Conservation (phyloP, 2,888 invertebrate genomes). For the Laspeyria flexula region DNA sequence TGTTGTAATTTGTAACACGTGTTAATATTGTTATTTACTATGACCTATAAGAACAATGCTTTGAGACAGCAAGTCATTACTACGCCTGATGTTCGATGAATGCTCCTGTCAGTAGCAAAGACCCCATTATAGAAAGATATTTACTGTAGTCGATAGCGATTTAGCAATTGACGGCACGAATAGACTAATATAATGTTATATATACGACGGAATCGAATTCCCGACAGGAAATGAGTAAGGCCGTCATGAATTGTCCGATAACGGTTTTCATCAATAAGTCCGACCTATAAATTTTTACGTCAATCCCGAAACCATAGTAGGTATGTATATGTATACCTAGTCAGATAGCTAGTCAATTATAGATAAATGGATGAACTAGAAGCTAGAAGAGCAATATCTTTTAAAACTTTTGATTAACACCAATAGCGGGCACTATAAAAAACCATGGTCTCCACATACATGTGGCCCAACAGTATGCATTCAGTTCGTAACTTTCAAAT, state of each 20-base stretch:
- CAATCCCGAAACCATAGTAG: conserved; percentile 8
- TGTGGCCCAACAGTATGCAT: too few relatives aligned
- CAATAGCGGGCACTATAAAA: too few relatives aligned
- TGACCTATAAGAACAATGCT: neutral
- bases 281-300: conserved; percentile 36
- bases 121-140: neutral
- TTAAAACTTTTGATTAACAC: too few relatives aligned
- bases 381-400: too few relatives aligned
- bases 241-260: conserved; percentile 53
- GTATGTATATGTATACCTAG: neutral
- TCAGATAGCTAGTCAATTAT: neutral
- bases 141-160: neutral
- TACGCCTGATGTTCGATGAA: neutral
- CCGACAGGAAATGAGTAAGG: conserved; percentile 55
- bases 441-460: too few relatives aligned
- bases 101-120: conserved; percentile 2
- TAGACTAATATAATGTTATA: neutral
- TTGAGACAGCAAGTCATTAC: neutral
- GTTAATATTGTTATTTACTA: neutral
- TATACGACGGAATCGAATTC: conserved; percentile 49
- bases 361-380: too few relatives aligned
- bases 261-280: conserved; percentile 51
- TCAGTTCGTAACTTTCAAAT: too few relatives aligned
- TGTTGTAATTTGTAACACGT: too few relatives aligned
- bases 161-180: neutral